phyloP scores from a whole-genome alignment of 2,888 invertebrate species.

The Stenurella melanura region DNA sequence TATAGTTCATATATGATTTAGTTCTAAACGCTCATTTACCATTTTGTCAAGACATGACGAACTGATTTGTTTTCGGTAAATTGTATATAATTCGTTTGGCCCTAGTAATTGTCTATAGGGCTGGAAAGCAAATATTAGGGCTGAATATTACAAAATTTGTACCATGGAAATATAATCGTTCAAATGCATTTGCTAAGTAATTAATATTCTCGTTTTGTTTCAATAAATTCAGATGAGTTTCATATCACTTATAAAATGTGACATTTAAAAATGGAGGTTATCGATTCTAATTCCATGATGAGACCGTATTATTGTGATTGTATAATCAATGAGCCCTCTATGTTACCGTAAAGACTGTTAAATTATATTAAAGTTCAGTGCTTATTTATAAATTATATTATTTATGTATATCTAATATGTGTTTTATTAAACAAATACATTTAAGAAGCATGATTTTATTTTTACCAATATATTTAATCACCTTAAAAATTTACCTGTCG shows the following conservation, averaged over 20 bases:
- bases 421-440: constrained; percentile 38
- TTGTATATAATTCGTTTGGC: constrained; percentile 49
- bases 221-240: not conserved
- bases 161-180: constrained; percentile 8
- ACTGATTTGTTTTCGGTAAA: constrained; percentile 31
- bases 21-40: constrained; percentile 19
- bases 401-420: constrained; percentile 40
- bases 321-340: constrained; percentile 49
- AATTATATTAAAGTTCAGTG: constrained; percentile 35
- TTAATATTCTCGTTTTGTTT: not conserved
- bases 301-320: constrained; percentile 38
- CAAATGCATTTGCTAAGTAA: not conserved
- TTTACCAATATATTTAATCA: constrained; percentile 1
- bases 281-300: constrained; percentile 8
- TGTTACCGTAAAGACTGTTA: constrained; percentile 52
- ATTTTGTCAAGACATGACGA: constrained; percentile 16
- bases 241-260: too few relatives aligned
- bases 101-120: constrained; percentile 51
- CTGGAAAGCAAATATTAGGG: constrained; percentile 56
- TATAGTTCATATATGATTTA: constrained; percentile 5
- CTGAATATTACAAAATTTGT: constrained; percentile 21
- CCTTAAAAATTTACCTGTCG: too few relatives aligned
- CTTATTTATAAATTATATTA: constrained; percentile 43
- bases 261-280: too few relatives aligned
- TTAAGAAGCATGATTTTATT: constrained; percentile 22